phyloP scores from a whole-genome alignment of 1,140 invertebrate genomes.

The Calephelis nemesis region DNA sequence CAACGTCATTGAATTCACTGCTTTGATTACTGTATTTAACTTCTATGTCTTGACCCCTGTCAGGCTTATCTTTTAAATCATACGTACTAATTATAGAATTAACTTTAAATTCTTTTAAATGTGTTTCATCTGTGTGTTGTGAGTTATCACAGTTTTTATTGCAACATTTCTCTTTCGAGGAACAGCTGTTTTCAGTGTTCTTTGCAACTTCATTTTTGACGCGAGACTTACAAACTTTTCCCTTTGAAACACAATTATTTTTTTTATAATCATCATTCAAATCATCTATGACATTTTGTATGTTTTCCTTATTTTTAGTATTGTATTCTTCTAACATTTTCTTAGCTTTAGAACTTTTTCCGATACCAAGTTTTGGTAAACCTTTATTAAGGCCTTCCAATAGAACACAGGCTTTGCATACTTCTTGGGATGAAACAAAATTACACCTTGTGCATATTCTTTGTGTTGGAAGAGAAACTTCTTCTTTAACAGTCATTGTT shows the following conservation, averaged over 20 bases:
- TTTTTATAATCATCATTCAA: constrained; percentile 41
- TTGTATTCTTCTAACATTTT: constrained; percentile 80
- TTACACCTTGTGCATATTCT: constrained; percentile 92
- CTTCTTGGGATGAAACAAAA: constrained; percentile 96
- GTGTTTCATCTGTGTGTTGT: constrained; percentile 27
- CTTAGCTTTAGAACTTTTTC: constrained; percentile 90
- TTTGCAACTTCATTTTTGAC: not conserved
- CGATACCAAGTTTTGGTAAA: constrained; percentile 91
- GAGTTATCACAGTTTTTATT: constrained; percentile 39
- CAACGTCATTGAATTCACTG: constrained; percentile 17
- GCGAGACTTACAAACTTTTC: constrained; percentile 37
- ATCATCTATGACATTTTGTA: constrained; percentile 43
- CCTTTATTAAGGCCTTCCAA: constrained; percentile 97
- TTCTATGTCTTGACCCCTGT: not conserved
- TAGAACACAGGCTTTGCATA: constrained; percentile 98
- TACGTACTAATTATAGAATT: constrained; percentile 10
- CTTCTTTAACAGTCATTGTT: constrained; percentile 89
- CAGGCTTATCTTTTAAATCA: constrained; percentile 4
- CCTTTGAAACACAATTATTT: constrained; percentile 41
- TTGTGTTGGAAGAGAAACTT: constrained; percentile 89
- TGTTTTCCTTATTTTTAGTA: constrained; percentile 30
- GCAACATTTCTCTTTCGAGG: constrained; percentile 40
- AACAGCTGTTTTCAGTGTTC: constrained; percentile 20
- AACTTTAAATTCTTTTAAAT: constrained; percentile 51
- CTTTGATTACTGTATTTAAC: constrained; percentile 3